Conservation (phyloP, 1,140 invertebrate genomes). For the Gonioctena quinquepunctata region DNA sequence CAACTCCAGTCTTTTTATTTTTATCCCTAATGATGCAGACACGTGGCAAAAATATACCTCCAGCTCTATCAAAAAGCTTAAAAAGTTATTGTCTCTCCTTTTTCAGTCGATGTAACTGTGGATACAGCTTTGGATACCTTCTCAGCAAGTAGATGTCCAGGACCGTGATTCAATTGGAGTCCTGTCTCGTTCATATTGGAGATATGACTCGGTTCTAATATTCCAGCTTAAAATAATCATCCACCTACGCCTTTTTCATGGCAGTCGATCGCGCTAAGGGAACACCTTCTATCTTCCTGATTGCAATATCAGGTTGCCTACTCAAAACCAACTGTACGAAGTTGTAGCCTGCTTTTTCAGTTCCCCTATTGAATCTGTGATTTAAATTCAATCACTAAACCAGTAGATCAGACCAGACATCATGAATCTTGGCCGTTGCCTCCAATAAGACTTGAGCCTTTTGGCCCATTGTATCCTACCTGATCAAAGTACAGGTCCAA, state of each 20-base stretch:
- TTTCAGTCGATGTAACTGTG: no score
- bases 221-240: background rate
- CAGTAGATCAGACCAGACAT: no score
- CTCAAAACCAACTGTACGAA: background rate
- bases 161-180: background rate
- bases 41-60: no score
- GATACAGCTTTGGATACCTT: no score
- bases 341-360: background rate
- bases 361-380: background rate
- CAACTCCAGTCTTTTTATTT: background rate
- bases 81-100: background rate
- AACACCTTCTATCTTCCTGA: background rate
- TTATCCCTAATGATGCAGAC: background rate
- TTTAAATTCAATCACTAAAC: no score
- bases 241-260: background rate
- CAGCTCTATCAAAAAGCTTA: background rate
- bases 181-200: background rate
- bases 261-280: background rate
- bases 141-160: no score
- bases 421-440: no score
- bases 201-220: background rate
- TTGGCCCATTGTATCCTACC: background rate
- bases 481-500: no score
- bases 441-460: no score
- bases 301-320: background rate